Evolutionary conservation across 2,797 vertebrate genomes (phyloP), one percentile per base, ranked within the genome.

Genomic region (Sebastes diploproa): DNA sequence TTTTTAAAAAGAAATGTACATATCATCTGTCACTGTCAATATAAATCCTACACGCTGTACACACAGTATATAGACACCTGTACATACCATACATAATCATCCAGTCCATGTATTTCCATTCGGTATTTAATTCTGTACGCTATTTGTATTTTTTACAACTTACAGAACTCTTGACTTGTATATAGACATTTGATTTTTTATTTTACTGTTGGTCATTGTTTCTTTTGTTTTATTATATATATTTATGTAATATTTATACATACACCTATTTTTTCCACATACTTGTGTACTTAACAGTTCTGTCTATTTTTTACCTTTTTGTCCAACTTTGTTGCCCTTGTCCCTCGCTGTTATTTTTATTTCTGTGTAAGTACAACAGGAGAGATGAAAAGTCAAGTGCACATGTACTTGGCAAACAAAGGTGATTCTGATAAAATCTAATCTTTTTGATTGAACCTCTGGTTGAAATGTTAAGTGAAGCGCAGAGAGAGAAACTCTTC

Each of bases 81-180:
- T 54, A 54, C 50, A 52, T 20, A 20, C 0, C 3, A 0, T 52
- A 52, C 20, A 54, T 54, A n/a, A 22, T n/a, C 20, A 54, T 54
- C 9, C 18, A 52, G 50, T 52, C 18, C 0, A n/a, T 52, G 50
- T 52, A 52, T n/a, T 0, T 52, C 8, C 8, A 54, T 54, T 50
- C 7, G 16, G 46, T 50, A 50, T 50, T 50, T 8, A 50, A 2
- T 50, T 9, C 9, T 54, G 0, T 54, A 11, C 2, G n/a, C 20
- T 54, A 54, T n/a, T 54, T 54, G 20, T 54, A 54, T 52, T 22
- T 10, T 54, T n/a, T 54, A 54, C 9, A 54, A 0, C n/a, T 54
- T 54, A n/a, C 1, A 54, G 50, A 22, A 54, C 50, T 22, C n/a
- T 54, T 54, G 50, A 54, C 9, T n/a, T 54, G 20, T 54, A 54